Evolutionary conservation across 2,888 invertebrate genomes (phyloP).

Genomic region (Lamproptera curius): DNA sequence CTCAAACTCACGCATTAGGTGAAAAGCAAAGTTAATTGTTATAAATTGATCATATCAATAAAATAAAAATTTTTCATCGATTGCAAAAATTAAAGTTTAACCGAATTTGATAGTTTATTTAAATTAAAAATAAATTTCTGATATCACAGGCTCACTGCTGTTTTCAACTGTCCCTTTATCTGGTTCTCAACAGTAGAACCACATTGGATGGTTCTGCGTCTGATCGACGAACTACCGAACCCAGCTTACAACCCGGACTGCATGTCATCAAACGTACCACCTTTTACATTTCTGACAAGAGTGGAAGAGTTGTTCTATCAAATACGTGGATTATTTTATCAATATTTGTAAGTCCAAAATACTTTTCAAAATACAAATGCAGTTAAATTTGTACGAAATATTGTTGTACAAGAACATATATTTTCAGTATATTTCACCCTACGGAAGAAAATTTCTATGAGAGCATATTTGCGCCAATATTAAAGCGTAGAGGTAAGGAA

Average conservation of each 20-base stretch:
- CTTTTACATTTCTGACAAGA: background rate
- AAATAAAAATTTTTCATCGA: no score
- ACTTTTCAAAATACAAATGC: no score
- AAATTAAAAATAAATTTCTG: no score
- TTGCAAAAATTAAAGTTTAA: no score
- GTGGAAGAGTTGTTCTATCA: background rate
- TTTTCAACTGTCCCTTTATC: constrained; percentile 26
- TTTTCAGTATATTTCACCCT: no score
- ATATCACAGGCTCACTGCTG: background rate
- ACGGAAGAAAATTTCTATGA: constrained; percentile 14
- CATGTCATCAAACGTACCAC: background rate
- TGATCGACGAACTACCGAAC: constrained; percentile 45
- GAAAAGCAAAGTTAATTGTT: no score
- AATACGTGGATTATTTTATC: background rate
- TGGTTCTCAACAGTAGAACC: constrained; percentile 29
- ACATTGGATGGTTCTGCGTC: constrained; percentile 18
- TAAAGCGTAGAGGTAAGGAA: constrained; percentile 11
- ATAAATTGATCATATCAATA: no score
- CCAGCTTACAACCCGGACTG: constrained; percentile 37
- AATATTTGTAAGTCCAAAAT: background rate
- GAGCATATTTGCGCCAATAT: constrained; percentile 13
- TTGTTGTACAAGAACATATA: no score
- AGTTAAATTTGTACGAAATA: no score
- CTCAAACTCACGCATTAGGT: no score
- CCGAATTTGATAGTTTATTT: no score